phyloP scores from a whole-genome alignment of 2,888 invertebrate species.

The Lithophane semibrunnea region DNA sequence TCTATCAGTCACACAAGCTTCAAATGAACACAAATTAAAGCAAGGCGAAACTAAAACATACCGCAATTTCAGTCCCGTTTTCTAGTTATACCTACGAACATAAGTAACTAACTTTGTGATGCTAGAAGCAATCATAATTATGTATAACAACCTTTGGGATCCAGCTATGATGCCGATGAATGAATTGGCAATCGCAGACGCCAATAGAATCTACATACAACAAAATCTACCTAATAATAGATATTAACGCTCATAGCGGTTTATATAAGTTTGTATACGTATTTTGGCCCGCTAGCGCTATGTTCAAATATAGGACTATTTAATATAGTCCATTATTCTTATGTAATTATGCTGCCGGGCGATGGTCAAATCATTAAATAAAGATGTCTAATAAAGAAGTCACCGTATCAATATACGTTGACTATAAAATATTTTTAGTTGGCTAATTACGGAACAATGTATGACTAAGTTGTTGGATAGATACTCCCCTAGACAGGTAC shows the following conservation, averaged over 20 bases:
- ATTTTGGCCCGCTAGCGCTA: neutral
- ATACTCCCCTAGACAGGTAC: neutral
- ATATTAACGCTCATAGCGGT: neutral
- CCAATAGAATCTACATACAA: too few relatives aligned
- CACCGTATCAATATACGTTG: too few relatives aligned
- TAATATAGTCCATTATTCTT: neutral
- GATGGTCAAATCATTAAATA: too few relatives aligned
- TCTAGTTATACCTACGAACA: too few relatives aligned
- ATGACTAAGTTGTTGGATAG: neutral
- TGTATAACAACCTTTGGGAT: too few relatives aligned
- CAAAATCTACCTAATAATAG: neutral
- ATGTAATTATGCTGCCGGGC: too few relatives aligned
- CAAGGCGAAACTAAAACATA: too few relatives aligned
- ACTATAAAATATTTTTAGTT: neutral
- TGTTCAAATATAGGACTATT: neutral
- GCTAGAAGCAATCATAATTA: too few relatives aligned
- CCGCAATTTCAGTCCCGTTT: too few relatives aligned
- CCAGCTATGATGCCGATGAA: neutral
- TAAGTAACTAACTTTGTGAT: too few relatives aligned
- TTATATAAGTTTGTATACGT: neutral
- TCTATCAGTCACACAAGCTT: too few relatives aligned
- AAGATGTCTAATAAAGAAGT: neutral
- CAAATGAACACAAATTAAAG: too few relatives aligned
- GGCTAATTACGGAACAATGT: neutral
- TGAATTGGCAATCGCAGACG: neutral